Percentiles rank a stretch among this genome's conserved stretches.
phyloP scores from a whole-genome alignment of 2,797 vertebrate species.

The Novumbra hubbsi region DNA sequence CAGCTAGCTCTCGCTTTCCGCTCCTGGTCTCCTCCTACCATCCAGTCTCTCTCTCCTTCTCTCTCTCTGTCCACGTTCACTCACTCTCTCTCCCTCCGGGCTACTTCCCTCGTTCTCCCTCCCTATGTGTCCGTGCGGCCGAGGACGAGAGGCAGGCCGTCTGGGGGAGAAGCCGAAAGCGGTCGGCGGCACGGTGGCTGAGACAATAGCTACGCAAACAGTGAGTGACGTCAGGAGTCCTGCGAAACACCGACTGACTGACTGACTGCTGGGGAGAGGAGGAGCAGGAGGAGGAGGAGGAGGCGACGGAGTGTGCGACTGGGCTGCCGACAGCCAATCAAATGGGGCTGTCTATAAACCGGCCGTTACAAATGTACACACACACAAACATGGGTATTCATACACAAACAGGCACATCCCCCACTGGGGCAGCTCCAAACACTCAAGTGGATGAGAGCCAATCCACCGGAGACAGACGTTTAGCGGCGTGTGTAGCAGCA shows the following conservation, averaged over 20 bases:
- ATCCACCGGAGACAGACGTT: conserved; percentile 31
- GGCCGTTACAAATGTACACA: conserved; percentile 34
- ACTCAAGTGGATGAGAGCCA: conserved; percentile 42
- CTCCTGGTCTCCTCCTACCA: conserved; percentile 37
- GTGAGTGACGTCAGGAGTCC: conserved; percentile 86
- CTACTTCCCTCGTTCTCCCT: conserved; percentile 44
- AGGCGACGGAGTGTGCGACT: conserved; percentile 60
- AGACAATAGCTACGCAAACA: conserved; percentile 91
- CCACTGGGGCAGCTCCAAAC: conserved; percentile 28
- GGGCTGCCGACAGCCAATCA: conserved; percentile 65
- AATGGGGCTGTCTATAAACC: conserved; percentile 71
- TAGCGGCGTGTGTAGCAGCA: conserved; percentile 18
- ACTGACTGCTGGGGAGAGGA: conserved; percentile 66
- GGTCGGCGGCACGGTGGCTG: conserved; percentile 69
- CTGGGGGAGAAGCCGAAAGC: conserved; percentile 54
- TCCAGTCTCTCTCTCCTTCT: conserved; percentile 33
- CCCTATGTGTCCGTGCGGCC: conserved; percentile 23
- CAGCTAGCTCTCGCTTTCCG: conserved; percentile 51
- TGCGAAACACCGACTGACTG: conserved; percentile 66
- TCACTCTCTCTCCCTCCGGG: conserved; percentile 43
- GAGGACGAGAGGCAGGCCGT: not conserved
- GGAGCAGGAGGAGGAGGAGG: conserved; percentile 56
- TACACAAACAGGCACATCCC: conserved; percentile 30
- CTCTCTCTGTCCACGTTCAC: conserved; percentile 55
- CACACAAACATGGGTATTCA: conserved; percentile 11